Evolutionary conservation across 1,140 invertebrate species (phyloP), one percentile per base, ranked within the genome.

Genomic region (Coelopa frigida): DNA sequence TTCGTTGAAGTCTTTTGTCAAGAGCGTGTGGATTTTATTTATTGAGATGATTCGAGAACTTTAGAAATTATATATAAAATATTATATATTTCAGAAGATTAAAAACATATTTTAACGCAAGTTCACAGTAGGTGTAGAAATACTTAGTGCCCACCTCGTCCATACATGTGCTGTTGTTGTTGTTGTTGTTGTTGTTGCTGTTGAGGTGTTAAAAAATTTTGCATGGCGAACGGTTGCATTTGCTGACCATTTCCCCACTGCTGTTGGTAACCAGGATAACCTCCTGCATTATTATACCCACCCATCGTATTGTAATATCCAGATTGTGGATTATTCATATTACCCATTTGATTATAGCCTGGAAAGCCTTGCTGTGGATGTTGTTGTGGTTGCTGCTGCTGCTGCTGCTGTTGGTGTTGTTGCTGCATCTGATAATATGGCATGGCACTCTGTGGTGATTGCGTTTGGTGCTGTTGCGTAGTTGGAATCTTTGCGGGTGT

Each of bases 91-190:
- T n/a, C n/a, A n/a, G n/a, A n/a, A n/a, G n/a, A n/a, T n/a, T n/a
- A n/a, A n/a, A n/a, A n/a, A n/a, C n/a, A n/a, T n/a, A n/a, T n/a
- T n/a, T n/a, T n/a, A n/a, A n/a, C n/a, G n/a, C n/a, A n/a, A n/a
- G n/a, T n/a, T n/a, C n/a, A n/a, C n/a, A n/a, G n/a, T n/a, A n/a
- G n/a, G n/a, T n/a, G n/a, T n/a, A n/a, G n/a, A n/a, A n/a, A n/a
- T n/a, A 39, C 10, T 46, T 46, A 46, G 26, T 39, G 35, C 12
- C 5, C 24, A 7, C 45, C 45, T 46, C 40, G 45, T n/a, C 52
- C 51, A 20, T 47, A 64, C 50, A 64, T 58, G 41, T 54, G 58
- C 33, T 44, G 44, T 18, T 35, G 46, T 0, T 40, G 46, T 5
- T 37, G 51, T 7, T 49, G 53, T 20, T 46, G 59, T 20, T 56